These are phyloP conservation scores for Erebia palarica DNA, from an alignment of 2,888 invertebrate genomes.

Conservation along the genomic window DNA sequence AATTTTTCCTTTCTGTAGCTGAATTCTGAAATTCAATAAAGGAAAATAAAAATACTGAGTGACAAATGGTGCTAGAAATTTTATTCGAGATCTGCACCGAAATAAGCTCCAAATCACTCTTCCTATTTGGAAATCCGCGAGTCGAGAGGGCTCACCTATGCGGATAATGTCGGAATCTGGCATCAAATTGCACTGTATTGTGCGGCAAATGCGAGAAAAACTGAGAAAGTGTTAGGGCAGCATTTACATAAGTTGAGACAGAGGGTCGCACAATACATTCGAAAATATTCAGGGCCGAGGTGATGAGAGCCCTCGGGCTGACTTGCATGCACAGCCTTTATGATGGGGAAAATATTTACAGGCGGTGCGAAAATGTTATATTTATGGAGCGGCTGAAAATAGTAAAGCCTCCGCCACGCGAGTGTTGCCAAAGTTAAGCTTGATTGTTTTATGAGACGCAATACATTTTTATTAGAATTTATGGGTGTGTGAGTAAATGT, in stretches of 20 bases:
- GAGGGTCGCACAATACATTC: constrained; percentile 69
- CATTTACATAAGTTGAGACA: constrained; percentile 82
- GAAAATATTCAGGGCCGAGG: constrained; percentile 79
- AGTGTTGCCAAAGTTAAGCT: constrained; percentile 27
- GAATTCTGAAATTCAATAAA: constrained; percentile 1
- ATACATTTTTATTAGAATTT: constrained; percentile 30
- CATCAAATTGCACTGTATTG: constrained; percentile 79
- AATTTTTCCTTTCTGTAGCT: background rate
- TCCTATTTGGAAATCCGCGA: constrained; percentile 60
- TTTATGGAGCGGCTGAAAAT: constrained; percentile 65
- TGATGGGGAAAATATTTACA: constrained; percentile 78
- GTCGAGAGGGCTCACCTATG: constrained; percentile 59
- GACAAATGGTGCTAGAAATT: constrained; percentile 45
- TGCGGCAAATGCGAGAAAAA: constrained; percentile 78
- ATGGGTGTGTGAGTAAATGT: constrained; percentile 8
- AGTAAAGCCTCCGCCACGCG: constrained; percentile 39
- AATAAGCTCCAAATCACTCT: constrained; percentile 68
- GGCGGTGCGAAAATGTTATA: constrained; percentile 65
- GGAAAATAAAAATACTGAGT: constrained; percentile 21
- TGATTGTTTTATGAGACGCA: constrained; percentile 24
- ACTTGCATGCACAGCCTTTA: constrained; percentile 71
- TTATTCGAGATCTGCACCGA: constrained; percentile 50
- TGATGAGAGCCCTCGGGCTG: constrained; percentile 75
- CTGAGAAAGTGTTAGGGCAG: constrained; percentile 77
- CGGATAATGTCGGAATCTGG: constrained; percentile 70